Conservation (phyloP, 2,797 vertebrate species). For the Rhabdophis nuchalis region DNA sequence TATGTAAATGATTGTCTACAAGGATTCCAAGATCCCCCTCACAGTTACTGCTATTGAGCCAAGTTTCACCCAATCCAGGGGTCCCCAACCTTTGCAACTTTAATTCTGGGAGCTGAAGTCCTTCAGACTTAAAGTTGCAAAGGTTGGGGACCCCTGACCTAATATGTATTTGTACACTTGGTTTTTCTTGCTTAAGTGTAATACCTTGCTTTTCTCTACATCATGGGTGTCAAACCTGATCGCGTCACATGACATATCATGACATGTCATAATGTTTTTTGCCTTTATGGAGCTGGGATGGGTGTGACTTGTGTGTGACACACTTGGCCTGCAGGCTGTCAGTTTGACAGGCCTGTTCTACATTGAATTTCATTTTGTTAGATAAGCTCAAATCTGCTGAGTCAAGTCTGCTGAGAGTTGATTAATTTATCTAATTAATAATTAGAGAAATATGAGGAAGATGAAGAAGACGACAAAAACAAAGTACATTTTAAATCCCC, state of each 20-base stretch:
- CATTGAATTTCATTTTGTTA: not conserved
- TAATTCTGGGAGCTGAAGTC: no score
- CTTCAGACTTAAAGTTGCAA: no score
- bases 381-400: not conserved
- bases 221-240: no score
- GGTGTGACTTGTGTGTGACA: no score
- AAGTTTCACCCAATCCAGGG: not conserved
- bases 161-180: not conserved
- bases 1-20: not conserved
- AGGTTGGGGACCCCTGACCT: no score
- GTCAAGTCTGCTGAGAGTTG: not conserved
- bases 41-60: not conserved
- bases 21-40: not conserved
- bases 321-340: no score
- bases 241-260: no score
- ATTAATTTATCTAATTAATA: not conserved
- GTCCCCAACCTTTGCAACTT: no score
- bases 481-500: conserved; percentile 43
- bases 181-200: not conserved
- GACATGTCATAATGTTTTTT: no score
- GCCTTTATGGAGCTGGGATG: no score
- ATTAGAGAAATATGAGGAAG: not conserved
- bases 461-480: conserved; percentile 7
- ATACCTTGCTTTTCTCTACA: not conserved
- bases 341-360: no score